Evolutionary conservation across 2,797 vertebrate species (phyloP).

Genomic region (Sebastes alutus): DNA sequence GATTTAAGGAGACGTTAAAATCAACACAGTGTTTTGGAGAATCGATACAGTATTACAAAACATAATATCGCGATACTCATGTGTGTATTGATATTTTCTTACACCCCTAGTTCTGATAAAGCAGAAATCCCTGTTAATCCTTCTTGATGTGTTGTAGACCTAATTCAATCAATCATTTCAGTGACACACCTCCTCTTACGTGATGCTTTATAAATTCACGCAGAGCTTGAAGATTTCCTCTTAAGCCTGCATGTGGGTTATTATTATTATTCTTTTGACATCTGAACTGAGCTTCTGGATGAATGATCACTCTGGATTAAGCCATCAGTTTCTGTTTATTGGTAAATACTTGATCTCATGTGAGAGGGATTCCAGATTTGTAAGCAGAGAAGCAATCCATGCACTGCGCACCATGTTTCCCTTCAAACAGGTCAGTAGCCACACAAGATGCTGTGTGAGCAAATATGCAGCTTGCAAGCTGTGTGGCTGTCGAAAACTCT

Average conservation of each 20-base stretch:
- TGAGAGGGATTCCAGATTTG: constrained; percentile 8
- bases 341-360: constrained; percentile 7
- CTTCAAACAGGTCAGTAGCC: constrained; percentile 1
- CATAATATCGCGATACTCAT: too few relatives aligned
- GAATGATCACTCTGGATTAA: constrained; percentile 7
- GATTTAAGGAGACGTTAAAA: too few relatives aligned
- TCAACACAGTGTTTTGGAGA: too few relatives aligned
- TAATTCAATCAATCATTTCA: constrained; percentile 16
- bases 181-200: constrained; percentile 9
- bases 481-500: neutral
- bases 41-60: too few relatives aligned
- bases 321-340: neutral
- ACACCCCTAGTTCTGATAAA: too few relatives aligned
- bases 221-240: neutral
- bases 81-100: too few relatives aligned
- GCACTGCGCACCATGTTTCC: neutral
- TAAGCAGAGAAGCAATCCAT: neutral
- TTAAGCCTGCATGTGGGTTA: neutral
- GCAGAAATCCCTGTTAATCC: constrained; percentile 3
- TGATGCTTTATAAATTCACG: neutral
- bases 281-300: neutral
- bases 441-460: constrained; percentile 13
- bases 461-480: neutral
- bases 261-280: neutral
- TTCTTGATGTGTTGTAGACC: neutral